phyloP scores from a whole-genome alignment of 2,888 invertebrate species.

The Drosophila silvestris region DNA sequence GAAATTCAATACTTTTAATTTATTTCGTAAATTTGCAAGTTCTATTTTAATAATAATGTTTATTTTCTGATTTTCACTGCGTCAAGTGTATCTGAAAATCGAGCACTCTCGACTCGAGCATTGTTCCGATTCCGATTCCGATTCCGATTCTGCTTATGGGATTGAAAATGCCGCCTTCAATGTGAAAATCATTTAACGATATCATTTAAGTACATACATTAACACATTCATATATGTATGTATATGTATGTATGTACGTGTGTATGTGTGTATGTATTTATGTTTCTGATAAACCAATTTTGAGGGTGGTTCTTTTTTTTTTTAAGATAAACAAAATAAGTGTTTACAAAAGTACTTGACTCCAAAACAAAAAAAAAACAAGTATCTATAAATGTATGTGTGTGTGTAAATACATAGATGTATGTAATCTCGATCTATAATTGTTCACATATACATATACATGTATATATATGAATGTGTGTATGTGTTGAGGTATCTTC shows the following conservation, averaged over 20 bases:
- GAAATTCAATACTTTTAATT: background rate
- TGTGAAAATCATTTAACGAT: conserved; percentile 4
- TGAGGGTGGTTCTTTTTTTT: conserved; percentile 26
- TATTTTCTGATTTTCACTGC: background rate
- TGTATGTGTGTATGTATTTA: background rate
- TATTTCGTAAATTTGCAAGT: background rate
- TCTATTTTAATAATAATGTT: background rate
- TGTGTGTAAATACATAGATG: background rate
- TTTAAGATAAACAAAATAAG: conserved; percentile 33
- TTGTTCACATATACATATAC: background rate
- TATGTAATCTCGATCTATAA: conserved; percentile 3
- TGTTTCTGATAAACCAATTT: conserved; percentile 21
- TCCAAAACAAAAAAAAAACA: conserved; percentile 7
- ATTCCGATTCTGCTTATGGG: background rate
- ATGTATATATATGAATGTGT: background rate
- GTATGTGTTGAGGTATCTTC: conserved; percentile 1
- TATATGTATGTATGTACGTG: background rate
- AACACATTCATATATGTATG: background rate
- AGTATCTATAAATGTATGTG: background rate
- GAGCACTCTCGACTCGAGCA: background rate
- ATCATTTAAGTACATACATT: background rate
- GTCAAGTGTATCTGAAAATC: background rate
- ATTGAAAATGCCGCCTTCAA: conserved; percentile 1
- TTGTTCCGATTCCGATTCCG: background rate
- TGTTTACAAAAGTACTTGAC: conserved; percentile 42